Conservation (phyloP, 2,113 vertebrate genomes). For the Colaptes auratus region DNA sequence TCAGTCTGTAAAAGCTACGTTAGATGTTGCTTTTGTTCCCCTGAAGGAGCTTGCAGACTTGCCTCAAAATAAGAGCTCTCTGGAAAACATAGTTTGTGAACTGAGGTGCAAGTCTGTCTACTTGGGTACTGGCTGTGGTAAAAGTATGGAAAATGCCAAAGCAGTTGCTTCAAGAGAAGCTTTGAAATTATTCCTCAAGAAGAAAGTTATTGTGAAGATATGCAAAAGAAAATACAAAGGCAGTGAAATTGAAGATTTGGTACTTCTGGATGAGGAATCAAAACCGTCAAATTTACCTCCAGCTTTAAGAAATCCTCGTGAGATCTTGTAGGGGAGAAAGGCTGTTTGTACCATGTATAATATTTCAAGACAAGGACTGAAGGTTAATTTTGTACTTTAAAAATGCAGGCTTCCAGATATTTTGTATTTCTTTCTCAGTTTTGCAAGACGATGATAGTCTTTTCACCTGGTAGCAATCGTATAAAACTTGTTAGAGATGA, state of each 20-base stretch:
- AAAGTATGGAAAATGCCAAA: constrained; percentile 90
- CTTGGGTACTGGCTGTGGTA: constrained; percentile 95
- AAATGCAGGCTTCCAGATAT: constrained; percentile 77
- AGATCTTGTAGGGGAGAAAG: constrained; percentile 70
- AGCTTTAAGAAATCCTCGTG: constrained; percentile 90
- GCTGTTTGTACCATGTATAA: constrained; percentile 51
- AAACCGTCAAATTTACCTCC: constrained; percentile 90
- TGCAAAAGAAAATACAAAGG: constrained; percentile 90
- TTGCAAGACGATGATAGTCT: constrained; percentile 78
- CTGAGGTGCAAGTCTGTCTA: constrained; percentile 93
- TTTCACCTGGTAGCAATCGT: constrained; percentile 77
- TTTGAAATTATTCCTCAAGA: constrained; percentile 93
- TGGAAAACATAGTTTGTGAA: constrained; percentile 96
- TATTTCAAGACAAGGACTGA: constrained; percentile 69
- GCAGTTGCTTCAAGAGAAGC: constrained; percentile 96
- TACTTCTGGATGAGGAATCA: constrained; percentile 90
- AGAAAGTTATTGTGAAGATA: constrained; percentile 93
- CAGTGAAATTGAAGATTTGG: constrained; percentile 91
- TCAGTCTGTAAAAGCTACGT: constrained; percentile 90
- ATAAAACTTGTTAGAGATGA: constrained; percentile 75
- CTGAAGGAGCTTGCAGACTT: constrained; percentile 94
- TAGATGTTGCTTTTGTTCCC: constrained; percentile 92
- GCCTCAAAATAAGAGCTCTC: constrained; percentile 89
- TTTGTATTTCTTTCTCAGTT: constrained; percentile 84
- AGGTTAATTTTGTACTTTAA: constrained; percentile 77